phyloP scores from a whole-genome alignment of 2,797 vertebrate species.

The Danionella dracula region DNA sequence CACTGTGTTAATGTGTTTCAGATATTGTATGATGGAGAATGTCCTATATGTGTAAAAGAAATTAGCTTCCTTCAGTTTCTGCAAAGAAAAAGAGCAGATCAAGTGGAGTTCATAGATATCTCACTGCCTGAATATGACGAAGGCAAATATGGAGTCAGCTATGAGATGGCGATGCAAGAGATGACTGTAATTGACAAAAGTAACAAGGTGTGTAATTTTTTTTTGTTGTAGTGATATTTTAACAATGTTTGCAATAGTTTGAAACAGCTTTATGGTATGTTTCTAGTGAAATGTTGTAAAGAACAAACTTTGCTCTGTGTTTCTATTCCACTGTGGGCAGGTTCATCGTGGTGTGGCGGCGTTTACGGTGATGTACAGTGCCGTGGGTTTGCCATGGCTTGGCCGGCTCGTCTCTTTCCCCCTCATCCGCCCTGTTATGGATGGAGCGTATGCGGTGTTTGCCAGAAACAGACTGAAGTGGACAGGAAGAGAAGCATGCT shows the following conservation, averaged over 20 bases:
- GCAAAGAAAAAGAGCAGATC: constrained; percentile 44
- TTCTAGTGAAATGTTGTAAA: too few species aligned
- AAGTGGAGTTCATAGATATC: constrained; percentile 59
- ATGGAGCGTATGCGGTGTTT: constrained; percentile 56
- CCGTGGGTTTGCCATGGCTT: constrained; percentile 58
- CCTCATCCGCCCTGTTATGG: constrained; percentile 58
- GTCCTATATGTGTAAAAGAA: constrained; percentile 63
- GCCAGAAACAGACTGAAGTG: constrained; percentile 64
- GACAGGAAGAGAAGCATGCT: constrained; percentile 58
- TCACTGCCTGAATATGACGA: constrained; percentile 53
- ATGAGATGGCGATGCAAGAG: constrained; percentile 63
- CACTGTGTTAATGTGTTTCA: constrained; percentile 17
- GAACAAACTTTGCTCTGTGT: not conserved
- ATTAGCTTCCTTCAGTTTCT: constrained; percentile 60
- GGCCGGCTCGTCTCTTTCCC: constrained; percentile 56
- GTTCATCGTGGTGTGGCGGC: constrained; percentile 60
- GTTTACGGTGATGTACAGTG: constrained; percentile 62
- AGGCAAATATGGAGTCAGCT: constrained; percentile 53
- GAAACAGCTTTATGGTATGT: too few species aligned
- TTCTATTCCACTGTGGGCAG: constrained; percentile 33
- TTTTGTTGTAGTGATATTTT: too few species aligned
- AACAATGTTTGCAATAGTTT: not conserved
- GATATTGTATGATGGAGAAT: constrained; percentile 64
- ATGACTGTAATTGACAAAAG: constrained; percentile 66
- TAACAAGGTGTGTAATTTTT: constrained; percentile 42